Conservation (phyloP, 2,113 vertebrate genomes). For the Calidris pygmaea region DNA sequence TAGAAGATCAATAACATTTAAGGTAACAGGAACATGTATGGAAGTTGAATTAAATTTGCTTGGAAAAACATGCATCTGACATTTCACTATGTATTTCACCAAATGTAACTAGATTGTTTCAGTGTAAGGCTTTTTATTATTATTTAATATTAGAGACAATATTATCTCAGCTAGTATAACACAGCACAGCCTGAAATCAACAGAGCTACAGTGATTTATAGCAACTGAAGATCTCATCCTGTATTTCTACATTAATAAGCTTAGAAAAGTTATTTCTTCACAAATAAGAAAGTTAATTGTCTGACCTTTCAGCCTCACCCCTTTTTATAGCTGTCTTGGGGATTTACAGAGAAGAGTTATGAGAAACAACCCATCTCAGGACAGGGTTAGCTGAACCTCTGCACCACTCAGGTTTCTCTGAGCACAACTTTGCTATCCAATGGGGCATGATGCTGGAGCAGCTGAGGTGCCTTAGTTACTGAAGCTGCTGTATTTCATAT, state of each 20-base stretch:
- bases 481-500: not conserved
- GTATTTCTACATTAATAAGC: slow-evolving; percentile 26
- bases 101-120: not conserved
- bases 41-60: not conserved
- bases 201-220: slow-evolving; percentile 13
- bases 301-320: slow-evolving; percentile 31
- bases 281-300: slow-evolving; percentile 14
- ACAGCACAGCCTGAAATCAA: not conserved
- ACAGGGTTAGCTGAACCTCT: not conserved
- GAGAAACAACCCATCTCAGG: not conserved
- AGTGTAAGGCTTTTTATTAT: not conserved
- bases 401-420: not conserved
- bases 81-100: not conserved
- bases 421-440: not conserved
- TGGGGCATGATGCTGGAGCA: not conserved
- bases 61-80: not conserved
- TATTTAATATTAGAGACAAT: not conserved
- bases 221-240: not conserved
- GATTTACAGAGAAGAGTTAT: slow-evolving; percentile 14
- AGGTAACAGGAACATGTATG: not conserved
- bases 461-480: not conserved
- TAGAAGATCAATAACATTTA: not conserved
- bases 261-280: slow-evolving; percentile 27
- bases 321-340: slow-evolving; percentile 18
- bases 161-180: not conserved